Base-by-base conservation (phyloP, 2,888 invertebrate species). In the Pteria penguin region DNA sequence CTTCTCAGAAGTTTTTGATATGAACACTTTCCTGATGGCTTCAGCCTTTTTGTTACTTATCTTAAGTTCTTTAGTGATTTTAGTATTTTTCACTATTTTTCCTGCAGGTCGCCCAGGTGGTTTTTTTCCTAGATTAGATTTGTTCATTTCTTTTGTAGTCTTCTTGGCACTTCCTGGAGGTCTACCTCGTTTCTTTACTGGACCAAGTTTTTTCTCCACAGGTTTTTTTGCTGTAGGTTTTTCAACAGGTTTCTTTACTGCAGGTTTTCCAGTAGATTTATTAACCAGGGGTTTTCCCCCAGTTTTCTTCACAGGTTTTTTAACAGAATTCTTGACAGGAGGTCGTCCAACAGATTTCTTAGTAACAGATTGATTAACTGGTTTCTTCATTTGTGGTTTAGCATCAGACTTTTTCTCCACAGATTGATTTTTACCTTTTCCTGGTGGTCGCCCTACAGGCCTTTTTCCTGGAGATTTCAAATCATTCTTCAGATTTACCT, bases 1-100 rank as follows among this genome's bases (percentile, higher is more conserved):
- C 58, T 69, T 60, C 4, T 29, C 26, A 32, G 14, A 11, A 45
- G 5, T 52, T n/a, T 45, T 22, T 72, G 54, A 29, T 65, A 57
- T 65, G 26, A 60, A n/a, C 18, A 26, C 27, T 29, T 60, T 60
- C 29, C 29, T 29, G 26, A 4, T 65, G 33, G 55, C n/a, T 26
- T 65, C 11, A 26, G 54, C 63, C 65, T 72, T 36, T 26, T 11
- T n/a, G 33, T 27, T 26, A 36, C 22, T 32, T 18, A 24, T 0
- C 2, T 18, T 54, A 18, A 8, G 11, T 62, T 24, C 62, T 54
- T 55, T 55, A 18, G 29, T 22, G 4, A 29, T 22, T 4, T 29
- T 4, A 18, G 22, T 3, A 2, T 36, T 27, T 26, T 36, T 62
- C 52, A 36, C 1, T 61, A 11, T 52, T 33, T 65, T 58, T 3